Percentiles rank a stretch among this genome's conserved stretches.
These are phyloP conservation scores for Alviniconcha marisindica DNA, from an alignment of 1,140 invertebrate genomes.

Conservation along the genomic window DNA sequence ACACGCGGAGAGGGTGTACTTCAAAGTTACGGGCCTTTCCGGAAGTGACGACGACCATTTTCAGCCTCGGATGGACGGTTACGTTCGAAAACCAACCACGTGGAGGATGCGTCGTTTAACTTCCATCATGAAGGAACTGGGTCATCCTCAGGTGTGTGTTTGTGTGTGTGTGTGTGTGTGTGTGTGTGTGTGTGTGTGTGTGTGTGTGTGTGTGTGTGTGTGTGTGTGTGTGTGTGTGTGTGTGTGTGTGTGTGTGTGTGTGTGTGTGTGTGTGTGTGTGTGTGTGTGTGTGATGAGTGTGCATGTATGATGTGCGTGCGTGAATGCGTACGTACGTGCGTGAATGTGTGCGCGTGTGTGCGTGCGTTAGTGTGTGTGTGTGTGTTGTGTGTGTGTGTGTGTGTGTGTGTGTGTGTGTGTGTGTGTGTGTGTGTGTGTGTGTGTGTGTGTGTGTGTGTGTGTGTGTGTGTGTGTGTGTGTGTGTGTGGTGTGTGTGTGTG, in stretches of 20 bases:
- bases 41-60: slow-evolving; percentile 36
- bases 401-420: neutral
- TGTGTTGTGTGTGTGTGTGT: neutral
- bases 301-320: neutral
- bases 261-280: slow-evolving; percentile 5
- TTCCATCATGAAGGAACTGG: slow-evolving; percentile 43
- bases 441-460: neutral
- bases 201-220: neutral
- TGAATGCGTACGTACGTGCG: neutral
- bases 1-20: slow-evolving; percentile 32
- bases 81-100: slow-evolving; percentile 2
- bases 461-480: neutral
- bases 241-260: too few species aligned
- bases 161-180: neutral
- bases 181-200: neutral
- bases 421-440: slow-evolving; percentile 3
- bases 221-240: neutral
- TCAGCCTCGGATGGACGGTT: slow-evolving; percentile 35
- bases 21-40: slow-evolving; percentile 39
- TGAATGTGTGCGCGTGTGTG: neutral
- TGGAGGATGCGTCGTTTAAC: slow-evolving; percentile 40
- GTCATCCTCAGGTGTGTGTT: slow-evolving; percentile 38
- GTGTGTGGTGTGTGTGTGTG: too few species aligned
- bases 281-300: neutral
- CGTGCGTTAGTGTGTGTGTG: neutral